Evolutionary conservation across 2,797 vertebrate species (phyloP).

Genomic region (Threskiornis aethiopicus): DNA sequence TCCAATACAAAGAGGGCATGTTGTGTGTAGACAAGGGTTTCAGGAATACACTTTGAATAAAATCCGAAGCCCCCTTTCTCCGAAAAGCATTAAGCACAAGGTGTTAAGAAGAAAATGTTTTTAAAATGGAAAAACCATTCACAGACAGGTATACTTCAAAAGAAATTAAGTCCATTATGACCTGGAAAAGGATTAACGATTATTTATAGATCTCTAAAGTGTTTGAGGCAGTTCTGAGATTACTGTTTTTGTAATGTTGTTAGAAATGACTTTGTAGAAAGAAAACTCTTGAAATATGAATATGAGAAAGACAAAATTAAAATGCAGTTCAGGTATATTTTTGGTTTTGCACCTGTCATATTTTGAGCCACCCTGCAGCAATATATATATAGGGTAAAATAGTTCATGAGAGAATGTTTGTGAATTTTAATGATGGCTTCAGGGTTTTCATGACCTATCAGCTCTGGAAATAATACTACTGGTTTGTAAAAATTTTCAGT

Average conservation of each 20-base stretch:
- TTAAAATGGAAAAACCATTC: not conserved
- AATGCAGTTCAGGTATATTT: conserved; percentile 5
- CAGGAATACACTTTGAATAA: not conserved
- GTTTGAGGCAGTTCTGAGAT: not conserved
- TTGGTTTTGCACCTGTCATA: conserved; percentile 31
- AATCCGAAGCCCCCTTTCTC: not conserved
- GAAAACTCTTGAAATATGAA: not conserved
- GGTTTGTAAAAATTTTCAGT: not conserved
- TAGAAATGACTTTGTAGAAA: not conserved
- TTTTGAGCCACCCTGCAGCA: conserved; percentile 33
- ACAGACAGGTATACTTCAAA: not conserved
- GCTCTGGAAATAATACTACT: not conserved
- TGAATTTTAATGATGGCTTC: conserved; percentile 64
- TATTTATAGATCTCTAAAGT: not conserved
- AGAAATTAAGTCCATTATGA: not conserved
- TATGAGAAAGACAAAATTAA: not conserved
- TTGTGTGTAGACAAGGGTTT: not conserved
- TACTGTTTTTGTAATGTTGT: not conserved
- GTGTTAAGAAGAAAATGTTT: not conserved
- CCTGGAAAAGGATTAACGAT: not conserved
- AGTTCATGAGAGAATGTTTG: conserved; percentile 20
- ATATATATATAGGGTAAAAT: not conserved
- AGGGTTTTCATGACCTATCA: conserved; percentile 45
- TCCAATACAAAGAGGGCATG: not conserved
- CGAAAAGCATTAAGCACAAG: not conserved